Conservation (phyloP, 2,888 invertebrate genomes). For the Acronicta leporina region DNA sequence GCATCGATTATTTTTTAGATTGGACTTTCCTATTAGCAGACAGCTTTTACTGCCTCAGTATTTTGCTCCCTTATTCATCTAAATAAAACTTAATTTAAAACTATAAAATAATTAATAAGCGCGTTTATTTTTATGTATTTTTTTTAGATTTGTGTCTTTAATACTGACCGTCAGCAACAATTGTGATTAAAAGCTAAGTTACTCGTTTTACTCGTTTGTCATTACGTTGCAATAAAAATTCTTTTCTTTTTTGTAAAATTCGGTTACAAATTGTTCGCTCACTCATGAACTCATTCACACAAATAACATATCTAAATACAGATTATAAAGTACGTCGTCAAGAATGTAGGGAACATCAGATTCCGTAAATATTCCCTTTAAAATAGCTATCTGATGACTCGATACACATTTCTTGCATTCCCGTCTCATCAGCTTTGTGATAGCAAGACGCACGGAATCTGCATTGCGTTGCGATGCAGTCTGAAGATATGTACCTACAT, state of each 20-base stretch:
- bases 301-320: conserved; percentile 42
- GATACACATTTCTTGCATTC: conserved; percentile 44
- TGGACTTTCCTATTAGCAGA: conserved; percentile 12
- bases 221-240: too few relatives aligned
- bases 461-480: conserved; percentile 47
- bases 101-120: too few relatives aligned
- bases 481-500: conserved; percentile 46
- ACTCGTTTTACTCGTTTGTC: too few relatives aligned
- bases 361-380: conserved; percentile 45
- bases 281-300: conserved; percentile 37
- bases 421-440: conserved; percentile 24
- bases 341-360: conserved; percentile 36
- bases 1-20: conserved; percentile 5
- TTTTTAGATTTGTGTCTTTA: too few relatives aligned
- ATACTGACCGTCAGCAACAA: too few relatives aligned
- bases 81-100: background rate
- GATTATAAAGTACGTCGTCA: conserved; percentile 13
- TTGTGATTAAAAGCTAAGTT: too few relatives aligned
- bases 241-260: too few relatives aligned
- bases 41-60: conserved; percentile 18
- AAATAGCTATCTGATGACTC: conserved; percentile 47
- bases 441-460: conserved; percentile 39
- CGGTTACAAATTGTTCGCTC: conserved; percentile 1
- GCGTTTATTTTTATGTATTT: too few relatives aligned
- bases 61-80: conserved; percentile 14